Evolutionary conservation across 2,113 vertebrate species (phyloP), one percentile per base, ranked within the genome.

Genomic region (Paracanthobrama guichenoti): DNA sequence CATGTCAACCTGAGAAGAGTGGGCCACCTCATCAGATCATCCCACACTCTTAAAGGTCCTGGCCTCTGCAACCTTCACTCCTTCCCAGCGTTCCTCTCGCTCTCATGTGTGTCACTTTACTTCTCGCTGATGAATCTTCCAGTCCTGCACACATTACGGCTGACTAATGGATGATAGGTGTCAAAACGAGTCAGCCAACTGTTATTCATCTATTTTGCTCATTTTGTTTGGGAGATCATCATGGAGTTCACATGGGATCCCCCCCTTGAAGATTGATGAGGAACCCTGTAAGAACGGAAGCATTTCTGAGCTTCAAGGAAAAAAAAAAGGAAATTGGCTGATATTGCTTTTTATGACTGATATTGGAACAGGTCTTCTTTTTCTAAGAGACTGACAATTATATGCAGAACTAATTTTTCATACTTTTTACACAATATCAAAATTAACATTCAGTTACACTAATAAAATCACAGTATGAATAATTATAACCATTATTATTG

Each of bases 121-220:
- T 74, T 60, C 42, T 74, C 9, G 7, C 64, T 28, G 62, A 84
- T 84, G 42, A 55, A 78, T 69, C 50, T 42, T 77, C 22, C 31
- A 26, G 28, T 69, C 9, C 83, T 39, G 46, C 22, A 0, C 4
- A 12, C 55, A 14, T 74, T 50, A 44, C 42, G 1, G 53, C 22
- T 62, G 42, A 66, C 22, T 64, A 84, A 84, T 22, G n/a, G 50
- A 78, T 77, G 73, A 84, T 26, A 31, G 60, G 82, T 84, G 73
- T 84, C 82, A 84, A 77, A 84, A 55, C 14, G 22, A 64, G 35
- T 77, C 59, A 84, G 26, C 44, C 59, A 16, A 66, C 73, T 53
- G 60, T 57, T 77, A 67, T 77, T 62, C 60, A 84, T 66, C 35
- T 66, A 42, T 77, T 75, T 50, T 75, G 42, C 28, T 76, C 44